phyloP scores from a whole-genome alignment of 1,140 invertebrate species.

The Sarcophaga bullata region DNA sequence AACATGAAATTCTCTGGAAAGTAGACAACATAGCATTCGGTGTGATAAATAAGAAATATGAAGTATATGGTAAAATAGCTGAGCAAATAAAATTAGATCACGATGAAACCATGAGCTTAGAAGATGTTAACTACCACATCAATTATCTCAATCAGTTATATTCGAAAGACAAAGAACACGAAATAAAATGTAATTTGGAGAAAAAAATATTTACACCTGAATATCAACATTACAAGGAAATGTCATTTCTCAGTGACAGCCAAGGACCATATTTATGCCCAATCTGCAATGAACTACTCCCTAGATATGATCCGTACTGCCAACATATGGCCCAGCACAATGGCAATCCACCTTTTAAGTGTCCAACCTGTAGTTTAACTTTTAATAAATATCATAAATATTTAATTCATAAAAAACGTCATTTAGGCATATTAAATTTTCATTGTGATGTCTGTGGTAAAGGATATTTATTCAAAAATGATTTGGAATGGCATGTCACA shows the following conservation, averaged over 20 bases:
- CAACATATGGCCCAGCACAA: slow-evolving; percentile 45
- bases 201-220: not conserved
- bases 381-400: slow-evolving; percentile 33
- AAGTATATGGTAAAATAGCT: not conserved
- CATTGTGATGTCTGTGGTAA: slow-evolving; percentile 37
- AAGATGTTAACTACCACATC: not conserved
- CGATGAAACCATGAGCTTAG: not conserved
- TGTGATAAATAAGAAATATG: not conserved
- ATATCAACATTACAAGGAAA: not conserved
- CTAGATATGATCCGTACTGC: not conserved
- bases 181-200: not conserved
- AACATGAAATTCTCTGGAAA: not conserved
- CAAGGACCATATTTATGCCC: not conserved
- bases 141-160: not conserved
- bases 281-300: not conserved
- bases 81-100: not conserved
- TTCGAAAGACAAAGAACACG: not conserved
- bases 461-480: not conserved
- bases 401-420: slow-evolving; percentile 27
- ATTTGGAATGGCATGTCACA: slow-evolving; percentile 28
- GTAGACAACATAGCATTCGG: not conserved
- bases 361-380: not conserved
- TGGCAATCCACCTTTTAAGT: slow-evolving; percentile 46
- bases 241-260: not conserved
- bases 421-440: slow-evolving; percentile 25